Evolutionary conservation across 1,140 invertebrate species (phyloP), one percentile per base, ranked within the genome.

Genomic region (Anthonomus grandis): DNA sequence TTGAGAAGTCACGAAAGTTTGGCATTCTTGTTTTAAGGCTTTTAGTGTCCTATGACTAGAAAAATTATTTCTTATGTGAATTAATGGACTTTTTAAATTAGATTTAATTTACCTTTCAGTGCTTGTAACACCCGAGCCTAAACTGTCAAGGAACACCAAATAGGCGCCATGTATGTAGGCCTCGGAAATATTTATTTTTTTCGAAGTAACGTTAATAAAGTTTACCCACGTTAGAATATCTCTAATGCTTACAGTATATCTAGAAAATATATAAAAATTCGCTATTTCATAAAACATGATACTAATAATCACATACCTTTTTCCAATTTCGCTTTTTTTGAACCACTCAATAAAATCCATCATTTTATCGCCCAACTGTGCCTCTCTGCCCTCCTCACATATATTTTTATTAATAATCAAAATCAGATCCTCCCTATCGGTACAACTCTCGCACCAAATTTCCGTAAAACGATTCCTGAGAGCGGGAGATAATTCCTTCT

Each of bases 401-500:
- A 95, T 73, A 76, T 93, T 95, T 66, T 91, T 88, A 65, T 89
- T 83, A 57, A 96, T 84, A 41, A 95, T 91, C 8, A 74, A 70
- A 13, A 86, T 72, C 15, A 97, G 77, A 75, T 98, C 95, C 10
- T 82, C 74, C 41, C 76, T 72, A 19, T 83, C 74, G 9, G 77
- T 79, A 22, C 85, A 84, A 58, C 79, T 80, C 22, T 91, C 87
- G 67, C 96, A 98, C 97, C 97, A 99, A 68, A 99, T 95, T 79
- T 99, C 97, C 0, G 97, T 99, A 65, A 99, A 97, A 47, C 97
- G 83, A 78, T 99, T 99, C 49, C 97, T 81, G 3, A 99, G 74
- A 0, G 97, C 97, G 8, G 96, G 96, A 0, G 97, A 99, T 8
- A 99, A 76, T 81, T 99, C 97, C 77, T 99, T 99, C 72, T 99